Conservation (phyloP, 2,797 vertebrate species). For the Saxicola maurus region DNA sequence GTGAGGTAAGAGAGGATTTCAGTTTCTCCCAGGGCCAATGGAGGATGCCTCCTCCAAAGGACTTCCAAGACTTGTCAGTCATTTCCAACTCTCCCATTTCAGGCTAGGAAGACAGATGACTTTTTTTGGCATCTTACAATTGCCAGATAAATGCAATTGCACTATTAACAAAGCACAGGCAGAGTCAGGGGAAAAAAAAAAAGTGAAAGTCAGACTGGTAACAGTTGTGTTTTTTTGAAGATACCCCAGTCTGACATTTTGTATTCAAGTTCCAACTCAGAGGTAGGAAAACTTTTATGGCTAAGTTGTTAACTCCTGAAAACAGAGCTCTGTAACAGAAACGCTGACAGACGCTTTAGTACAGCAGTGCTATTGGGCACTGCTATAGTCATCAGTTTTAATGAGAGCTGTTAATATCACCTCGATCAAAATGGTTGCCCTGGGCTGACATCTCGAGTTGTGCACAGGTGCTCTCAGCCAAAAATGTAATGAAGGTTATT, state of each 20-base stretch:
- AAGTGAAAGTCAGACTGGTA: not conserved
- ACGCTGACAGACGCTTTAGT: slow-evolving; percentile 25
- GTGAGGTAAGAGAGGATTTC: not conserved
- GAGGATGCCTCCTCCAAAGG: not conserved
- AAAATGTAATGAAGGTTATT: slow-evolving; percentile 71
- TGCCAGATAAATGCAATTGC: not conserved
- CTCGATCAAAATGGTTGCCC: slow-evolving; percentile 68
- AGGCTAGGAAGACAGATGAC: not conserved
- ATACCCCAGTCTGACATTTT: not conserved
- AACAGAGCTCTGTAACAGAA: slow-evolving; percentile 28
- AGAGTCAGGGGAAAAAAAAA: not conserved
- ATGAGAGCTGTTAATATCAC: slow-evolving; percentile 70
- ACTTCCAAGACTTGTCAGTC: not conserved
- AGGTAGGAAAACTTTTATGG: slow-evolving; percentile 2
- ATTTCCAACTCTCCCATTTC: not conserved
- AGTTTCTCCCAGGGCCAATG: not conserved
- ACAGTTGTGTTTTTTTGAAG: not conserved
- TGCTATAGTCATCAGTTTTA: slow-evolving; percentile 60
- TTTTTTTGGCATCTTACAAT: not conserved
- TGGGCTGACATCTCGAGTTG: slow-evolving; percentile 62
- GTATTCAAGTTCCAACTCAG: slow-evolving; percentile 14
- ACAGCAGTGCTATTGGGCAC: slow-evolving; percentile 7
- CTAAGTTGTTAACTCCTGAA: slow-evolving; percentile 47
- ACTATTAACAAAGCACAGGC: not conserved
- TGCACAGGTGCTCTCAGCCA: slow-evolving; percentile 76